Evolutionary conservation across 2,113 vertebrate genomes (phyloP).

Genomic region (Ciconia stormi): DNA sequence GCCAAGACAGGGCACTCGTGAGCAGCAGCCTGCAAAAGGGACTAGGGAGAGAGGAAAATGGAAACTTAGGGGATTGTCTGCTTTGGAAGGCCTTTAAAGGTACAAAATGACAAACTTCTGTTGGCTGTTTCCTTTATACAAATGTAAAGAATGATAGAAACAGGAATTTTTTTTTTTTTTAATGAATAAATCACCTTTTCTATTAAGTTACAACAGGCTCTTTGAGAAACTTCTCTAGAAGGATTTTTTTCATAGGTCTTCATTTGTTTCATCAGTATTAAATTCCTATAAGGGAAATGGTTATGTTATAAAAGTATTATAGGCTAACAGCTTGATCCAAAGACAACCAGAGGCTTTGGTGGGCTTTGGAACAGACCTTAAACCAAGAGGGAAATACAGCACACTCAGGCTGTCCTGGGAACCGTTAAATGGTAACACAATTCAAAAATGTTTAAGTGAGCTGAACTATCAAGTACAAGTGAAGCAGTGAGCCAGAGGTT

Average conservation of each 20-base stretch:
- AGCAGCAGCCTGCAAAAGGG: neutral
- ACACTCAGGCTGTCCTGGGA: neutral
- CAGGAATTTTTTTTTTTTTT: neutral
- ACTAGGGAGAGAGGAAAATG: neutral
- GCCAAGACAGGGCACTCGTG: neutral
- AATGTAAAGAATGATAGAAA: neutral
- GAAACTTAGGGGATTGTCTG: neutral
- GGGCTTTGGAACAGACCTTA: slow-evolving; percentile 20
- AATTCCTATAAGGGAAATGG: slow-evolving; percentile 29
- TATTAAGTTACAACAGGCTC: neutral
- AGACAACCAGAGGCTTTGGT: slow-evolving; percentile 28
- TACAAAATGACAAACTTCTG: neutral
- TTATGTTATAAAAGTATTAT: slow-evolving; percentile 23
- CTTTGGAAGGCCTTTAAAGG: neutral
- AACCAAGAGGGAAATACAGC: neutral
- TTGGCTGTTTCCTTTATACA: neutral
- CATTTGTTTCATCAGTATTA: neutral
- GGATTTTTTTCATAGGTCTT: neutral
- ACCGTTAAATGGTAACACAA: neutral
- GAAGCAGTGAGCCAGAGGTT: slow-evolving; percentile 1
- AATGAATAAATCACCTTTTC: neutral
- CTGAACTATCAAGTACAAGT: neutral
- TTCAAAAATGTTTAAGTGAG: neutral
- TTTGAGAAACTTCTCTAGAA: neutral
- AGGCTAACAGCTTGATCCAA: neutral